Base-by-base conservation (phyloP, 2,888 invertebrate species). In the Tinea semifulvella region DNA sequence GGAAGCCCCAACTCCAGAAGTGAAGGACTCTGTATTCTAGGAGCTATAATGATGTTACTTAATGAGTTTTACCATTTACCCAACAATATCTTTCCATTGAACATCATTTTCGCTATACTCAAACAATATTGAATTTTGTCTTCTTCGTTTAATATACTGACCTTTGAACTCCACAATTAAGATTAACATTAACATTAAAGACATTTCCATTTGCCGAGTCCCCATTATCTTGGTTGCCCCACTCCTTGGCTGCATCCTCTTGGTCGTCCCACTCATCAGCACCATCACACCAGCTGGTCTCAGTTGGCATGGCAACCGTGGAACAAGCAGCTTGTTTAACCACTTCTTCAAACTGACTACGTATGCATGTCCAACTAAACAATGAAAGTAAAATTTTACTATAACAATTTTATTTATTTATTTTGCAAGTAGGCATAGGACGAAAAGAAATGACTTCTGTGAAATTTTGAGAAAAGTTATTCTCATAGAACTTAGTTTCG, bases 251-350 rank as follows among this genome's bases (percentile, higher is more conserved):
- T n/a, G n/a, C n/a, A 22, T 22, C 22, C 8, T 22, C 22, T n/a
- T n/a, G n/a, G n/a, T n/a, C n/a, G 22, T 77, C 76, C 91, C 91
- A 91, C 49, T 90, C 88, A 61, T 94, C 91, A 1, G 90, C 89
- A 31, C 88, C 90, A 28, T 83, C 83, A 54, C 92, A 88, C 93
- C 94, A 94, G 56, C 85, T 60, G 75, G 68, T 48, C 54, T 73
- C 59, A 52, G 62, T 51, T 1, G 76, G 75, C 47, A 74, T 64
- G 6, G 57, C 61, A 8, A 74, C 76, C 43, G 63, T 62, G 10
- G 65, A 54, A 5, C 7, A 2, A 50, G 57, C 59, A 11, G 60
- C 54, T 26, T 59, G 61, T 26, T 52, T 58, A n/a, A 53, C 61
- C 28, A 79, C 80, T 48, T 90, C 91, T 56, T 88, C 61, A 35